Evolutionary conservation across 2,888 invertebrate species (phyloP), one percentile per base, ranked within the genome.

Genomic region (Erynnis tages): DNA sequence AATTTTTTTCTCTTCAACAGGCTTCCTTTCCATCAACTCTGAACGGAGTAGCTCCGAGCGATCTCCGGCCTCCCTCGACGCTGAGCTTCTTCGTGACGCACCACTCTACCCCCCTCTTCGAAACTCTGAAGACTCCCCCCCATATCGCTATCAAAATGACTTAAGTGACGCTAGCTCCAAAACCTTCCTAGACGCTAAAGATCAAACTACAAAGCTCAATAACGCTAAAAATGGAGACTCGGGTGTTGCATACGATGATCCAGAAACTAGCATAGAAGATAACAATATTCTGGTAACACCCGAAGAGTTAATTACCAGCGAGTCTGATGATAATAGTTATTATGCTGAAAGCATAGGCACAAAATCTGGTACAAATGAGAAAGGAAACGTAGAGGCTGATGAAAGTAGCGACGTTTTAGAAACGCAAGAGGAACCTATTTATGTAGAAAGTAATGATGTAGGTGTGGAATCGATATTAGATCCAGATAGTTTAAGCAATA

Each of bases 41-140:
- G 78, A 75, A 48, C 71, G 75, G 62, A 78, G 75, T 63, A 79
- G 78, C 58, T 78, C 79, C n/a, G 75, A 76, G 57, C 73, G 71
- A 40, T 63, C 74, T 41, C 63, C 66, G 23, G 66, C 60, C 45
- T 66, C 62, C 37, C 70, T 66, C 2, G 79, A 76, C 56, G 75
- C 75, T 0, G 84, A 81, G 54, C 71, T 83, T 1, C 69, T 82
- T 52, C 77, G 79, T 5, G 82, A 81, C 49, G 82, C 74, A 2
- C 82, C 82, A 5, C 76, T 79, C 52, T 80, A 80, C 56, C 79
- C 80, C 16, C 69, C 76, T 37, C 73, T 81, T 45, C 71, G 69
- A 46, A 56, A 66, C 55, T 54, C 58, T 49, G 53, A 58, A 41
- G 25, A 49, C 13, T 27, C 50, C 19, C 19, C 47, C 8, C 34